Percentiles rank a stretch among this genome's conserved stretches.
Evolutionary conservation across 2,113 vertebrate genomes (phyloP).

Genomic region (Hippocampus comes): DNA sequence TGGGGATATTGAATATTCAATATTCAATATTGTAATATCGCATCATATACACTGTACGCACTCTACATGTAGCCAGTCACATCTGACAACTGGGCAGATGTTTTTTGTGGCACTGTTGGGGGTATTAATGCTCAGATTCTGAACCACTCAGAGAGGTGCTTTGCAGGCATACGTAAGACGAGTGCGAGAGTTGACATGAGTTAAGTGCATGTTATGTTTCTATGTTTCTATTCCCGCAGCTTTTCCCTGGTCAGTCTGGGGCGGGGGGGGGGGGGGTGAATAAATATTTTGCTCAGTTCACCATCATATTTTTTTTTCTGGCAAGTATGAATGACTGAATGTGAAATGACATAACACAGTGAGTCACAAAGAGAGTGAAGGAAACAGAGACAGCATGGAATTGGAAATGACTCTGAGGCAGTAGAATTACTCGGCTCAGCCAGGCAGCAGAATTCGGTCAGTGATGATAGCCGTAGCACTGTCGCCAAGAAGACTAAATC

Average conservation of each 20-base stretch:
- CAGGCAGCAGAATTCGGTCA: constrained; percentile 10
- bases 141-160: no score
- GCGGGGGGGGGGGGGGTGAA: no score
- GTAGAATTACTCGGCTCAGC: constrained; percentile 13
- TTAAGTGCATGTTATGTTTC: not conserved
- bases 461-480: constrained; percentile 8
- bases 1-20: no score
- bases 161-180: no score
- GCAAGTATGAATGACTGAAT: constrained; percentile 5
- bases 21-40: no score
- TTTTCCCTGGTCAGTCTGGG: not conserved
- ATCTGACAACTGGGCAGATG: no score
- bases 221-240: not conserved
- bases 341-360: constrained; percentile 9
- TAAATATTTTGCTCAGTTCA: not conserved
- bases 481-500: constrained; percentile 5
- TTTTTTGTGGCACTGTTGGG: no score
- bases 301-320: not conserved
- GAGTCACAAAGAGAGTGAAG: constrained; percentile 13
- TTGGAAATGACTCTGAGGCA: constrained; percentile 23
- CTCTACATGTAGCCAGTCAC: no score
- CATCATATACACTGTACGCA: no score
- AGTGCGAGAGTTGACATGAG: no score
- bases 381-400: constrained; percentile 1
- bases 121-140: no score